phyloP scores from a whole-genome alignment of 2,888 invertebrate genomes.

The Pachliopta kotzebuea region DNA sequence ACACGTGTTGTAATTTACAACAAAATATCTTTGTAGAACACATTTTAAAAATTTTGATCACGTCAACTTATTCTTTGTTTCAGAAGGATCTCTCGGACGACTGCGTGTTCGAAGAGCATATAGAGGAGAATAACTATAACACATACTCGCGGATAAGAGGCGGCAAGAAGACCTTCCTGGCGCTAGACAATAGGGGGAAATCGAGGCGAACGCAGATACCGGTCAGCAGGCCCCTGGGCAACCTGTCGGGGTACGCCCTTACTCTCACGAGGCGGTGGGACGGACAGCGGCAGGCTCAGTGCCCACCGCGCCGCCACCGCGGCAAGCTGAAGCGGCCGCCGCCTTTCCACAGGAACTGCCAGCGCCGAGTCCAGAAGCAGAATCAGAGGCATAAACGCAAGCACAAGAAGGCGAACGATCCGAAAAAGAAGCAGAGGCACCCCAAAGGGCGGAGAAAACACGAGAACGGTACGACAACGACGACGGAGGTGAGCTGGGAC shows the following conservation, averaged over 20 bases:
- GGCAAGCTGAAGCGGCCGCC: conserved; percentile 70
- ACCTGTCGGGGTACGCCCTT: conserved; percentile 87
- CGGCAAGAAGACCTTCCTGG: conserved; percentile 87
- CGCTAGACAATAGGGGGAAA: conserved; percentile 86
- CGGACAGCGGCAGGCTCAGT: conserved; percentile 57
- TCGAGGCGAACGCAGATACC: conserved; percentile 87
- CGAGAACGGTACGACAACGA: conserved; percentile 71
- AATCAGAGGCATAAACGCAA: conserved; percentile 69
- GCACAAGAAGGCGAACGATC: conserved; percentile 73
- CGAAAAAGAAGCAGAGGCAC: conserved; percentile 76
- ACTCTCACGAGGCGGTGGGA: conserved; percentile 74
- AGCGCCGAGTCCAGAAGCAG: conserved; percentile 71
- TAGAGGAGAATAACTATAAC: conserved; percentile 92
- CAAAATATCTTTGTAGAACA: too few species aligned
- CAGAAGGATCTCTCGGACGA: conserved; percentile 92
- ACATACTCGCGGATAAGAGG: conserved; percentile 87
- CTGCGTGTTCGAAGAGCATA: conserved; percentile 93
- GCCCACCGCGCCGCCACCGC: conserved; percentile 64
- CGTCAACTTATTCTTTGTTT: conserved; percentile 71
- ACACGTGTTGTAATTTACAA: too few species aligned
- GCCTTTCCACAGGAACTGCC: conserved; percentile 68
- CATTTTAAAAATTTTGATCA: conserved; percentile 36
- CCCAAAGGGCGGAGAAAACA: conserved; percentile 78
- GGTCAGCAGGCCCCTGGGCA: conserved; percentile 84
- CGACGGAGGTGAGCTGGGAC: conserved; percentile 72